Conservation (phyloP, 2,113 vertebrate genomes). For the Nothoprocta perdicaria region DNA sequence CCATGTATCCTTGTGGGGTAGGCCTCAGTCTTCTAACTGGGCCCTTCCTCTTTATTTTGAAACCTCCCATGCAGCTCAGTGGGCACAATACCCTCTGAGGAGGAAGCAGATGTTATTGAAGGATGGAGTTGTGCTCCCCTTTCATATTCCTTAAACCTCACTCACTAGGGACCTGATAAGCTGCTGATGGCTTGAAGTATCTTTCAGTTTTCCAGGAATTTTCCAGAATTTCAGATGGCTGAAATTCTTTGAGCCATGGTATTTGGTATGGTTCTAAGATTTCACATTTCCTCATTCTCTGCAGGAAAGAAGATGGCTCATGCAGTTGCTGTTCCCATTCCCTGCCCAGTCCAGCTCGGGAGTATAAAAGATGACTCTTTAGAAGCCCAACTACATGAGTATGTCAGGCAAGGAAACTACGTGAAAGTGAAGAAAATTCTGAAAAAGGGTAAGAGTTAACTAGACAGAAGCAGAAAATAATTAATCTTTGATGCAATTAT, state of each 20-base stretch:
- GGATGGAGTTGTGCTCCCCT: accelerated
- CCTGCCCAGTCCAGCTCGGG: conserved; percentile 83
- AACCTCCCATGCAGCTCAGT: accelerated
- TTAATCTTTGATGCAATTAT: accelerated
- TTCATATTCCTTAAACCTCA: accelerated
- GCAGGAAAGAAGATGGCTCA: conserved; percentile 70
- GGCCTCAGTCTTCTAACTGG: accelerated
- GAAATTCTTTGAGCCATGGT: accelerated
- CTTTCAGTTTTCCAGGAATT: too few relatives aligned
- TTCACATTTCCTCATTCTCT: not conserved
- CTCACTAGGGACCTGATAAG: accelerated
- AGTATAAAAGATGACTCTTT: conserved; percentile 72
- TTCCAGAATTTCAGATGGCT: too few relatives aligned
- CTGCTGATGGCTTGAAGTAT: accelerated
- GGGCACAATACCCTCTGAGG: accelerated
- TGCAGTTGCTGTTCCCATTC: conserved; percentile 60
- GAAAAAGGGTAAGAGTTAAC: conserved; percentile 79
- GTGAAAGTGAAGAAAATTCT: conserved; percentile 84
- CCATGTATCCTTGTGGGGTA: accelerated
- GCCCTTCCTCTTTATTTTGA: accelerated
- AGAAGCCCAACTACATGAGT: conserved; percentile 81
- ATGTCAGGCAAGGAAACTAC: conserved; percentile 78
- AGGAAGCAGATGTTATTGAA: too few relatives aligned
- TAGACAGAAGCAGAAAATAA: accelerated
- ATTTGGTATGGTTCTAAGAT: accelerated